These are phyloP conservation scores for Eulemur macaco DNA, from an alignment of 2,113 vertebrate genomes.

Conservation along the genomic window DNA sequence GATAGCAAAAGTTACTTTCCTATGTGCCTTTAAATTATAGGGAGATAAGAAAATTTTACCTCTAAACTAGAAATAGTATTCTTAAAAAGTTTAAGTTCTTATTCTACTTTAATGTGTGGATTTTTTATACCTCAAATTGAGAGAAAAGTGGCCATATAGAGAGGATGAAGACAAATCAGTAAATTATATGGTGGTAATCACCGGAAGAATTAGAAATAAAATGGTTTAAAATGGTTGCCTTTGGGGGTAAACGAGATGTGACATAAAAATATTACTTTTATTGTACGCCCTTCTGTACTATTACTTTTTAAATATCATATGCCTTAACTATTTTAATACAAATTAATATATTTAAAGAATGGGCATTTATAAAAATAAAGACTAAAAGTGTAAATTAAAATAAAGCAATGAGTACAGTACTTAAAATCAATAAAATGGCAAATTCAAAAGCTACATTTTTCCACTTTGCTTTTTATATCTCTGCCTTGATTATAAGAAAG, in stretches of 20 bases:
- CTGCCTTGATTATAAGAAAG: neutral
- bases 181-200: neutral
- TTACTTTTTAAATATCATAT: neutral
- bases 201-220: neutral
- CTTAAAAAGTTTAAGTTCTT: neutral
- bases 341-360: constrained; percentile 23
- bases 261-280: neutral
- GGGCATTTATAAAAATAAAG: neutral
- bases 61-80: neutral
- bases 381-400: neutral
- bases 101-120: neutral
- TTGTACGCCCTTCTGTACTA: neutral
- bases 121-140: neutral
- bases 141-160: neutral
- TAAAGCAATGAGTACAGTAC: neutral
- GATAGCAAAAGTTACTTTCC: neutral
- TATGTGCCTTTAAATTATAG: neutral
- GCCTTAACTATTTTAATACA: neutral
- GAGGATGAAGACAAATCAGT: neutral
- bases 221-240: neutral
- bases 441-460: neutral
- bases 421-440: neutral
- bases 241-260: neutral
- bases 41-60: neutral
- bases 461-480: neutral